Evolutionary conservation across 1,140 invertebrate genomes (phyloP), one percentile per base, ranked within the genome.

Genomic region (Eubasilissa regina): DNA sequence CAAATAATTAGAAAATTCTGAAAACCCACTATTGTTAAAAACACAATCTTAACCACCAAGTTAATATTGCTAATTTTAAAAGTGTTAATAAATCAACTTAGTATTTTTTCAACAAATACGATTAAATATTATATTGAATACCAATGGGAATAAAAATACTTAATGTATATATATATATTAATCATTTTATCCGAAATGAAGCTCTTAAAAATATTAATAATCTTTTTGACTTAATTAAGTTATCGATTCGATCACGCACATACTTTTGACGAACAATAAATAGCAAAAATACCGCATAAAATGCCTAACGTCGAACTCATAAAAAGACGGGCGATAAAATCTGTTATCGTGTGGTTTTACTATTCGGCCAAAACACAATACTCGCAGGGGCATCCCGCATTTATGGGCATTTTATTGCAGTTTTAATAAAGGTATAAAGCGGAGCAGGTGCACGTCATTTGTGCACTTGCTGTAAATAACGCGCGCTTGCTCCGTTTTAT

Each of bases 401-500:
- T 81, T 81, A 81, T 68, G 77, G 73, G 56, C 48, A 15, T 81
- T 81, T 81, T 79, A 79, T 79, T 78, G 74, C 77, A 72, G 0
- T 56, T 60, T 60, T 77, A 81, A 79, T 81, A 81, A 78, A 78
- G 77, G 66, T 62, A 73, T 76, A 75, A 70, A 68, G 21, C 44
- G 47, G 73, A 62, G 51, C 80, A 81, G 77, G 80, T 81, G 80
- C 64, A 19, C 76, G 77, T 78, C 74, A 78, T 81, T 81, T 81
- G 77, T 81, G 80, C 80, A 51, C 80, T 75, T 12, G 76, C 73
- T 79, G 77, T 81, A 75, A 81, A 81, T 81, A 76, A 78, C 68
- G 58, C 72, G 70, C n/a, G 70, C 10, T 73, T 47, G 21, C 64
- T 15, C 19, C 43, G 64, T 68, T 68, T 64, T 68, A 68, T 68